phyloP scores from a whole-genome alignment of 2,888 invertebrate species.

The Taenaris catops region DNA sequence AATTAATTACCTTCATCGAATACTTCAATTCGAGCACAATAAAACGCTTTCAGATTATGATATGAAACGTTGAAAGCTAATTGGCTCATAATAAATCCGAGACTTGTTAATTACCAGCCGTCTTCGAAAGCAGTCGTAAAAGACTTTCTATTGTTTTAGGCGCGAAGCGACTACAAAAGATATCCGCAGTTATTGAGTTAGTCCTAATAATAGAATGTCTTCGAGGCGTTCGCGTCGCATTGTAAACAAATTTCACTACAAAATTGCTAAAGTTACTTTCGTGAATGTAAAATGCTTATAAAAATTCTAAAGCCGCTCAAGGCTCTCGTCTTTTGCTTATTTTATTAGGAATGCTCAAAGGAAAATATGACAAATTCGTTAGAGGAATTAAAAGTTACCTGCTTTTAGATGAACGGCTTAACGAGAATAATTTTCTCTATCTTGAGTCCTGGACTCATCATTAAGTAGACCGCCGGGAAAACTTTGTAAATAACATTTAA shows the following conservation, averaged over 20 bases:
- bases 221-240: conserved; percentile 26
- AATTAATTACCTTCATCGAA: conserved; percentile 51
- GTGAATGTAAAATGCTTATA: conserved; percentile 49
- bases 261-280: conserved; percentile 38
- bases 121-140: conserved; percentile 49
- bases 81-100: conserved; percentile 63
- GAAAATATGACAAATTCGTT: conserved; percentile 67
- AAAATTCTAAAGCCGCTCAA: conserved; percentile 49
- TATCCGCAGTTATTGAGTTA: conserved; percentile 46
- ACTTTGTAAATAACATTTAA: conserved; percentile 24
- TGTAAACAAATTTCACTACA: conserved; percentile 32
- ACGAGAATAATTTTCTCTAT: conserved; percentile 55
- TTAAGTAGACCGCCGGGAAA: conserved; percentile 19
- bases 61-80: conserved; percentile 70
- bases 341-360: conserved; percentile 58
- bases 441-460: conserved; percentile 43
- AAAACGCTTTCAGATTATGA: conserved; percentile 69
- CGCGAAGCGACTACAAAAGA: conserved; percentile 53
- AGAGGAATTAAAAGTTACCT: conserved; percentile 70
- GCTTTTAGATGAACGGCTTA: conserved; percentile 57
- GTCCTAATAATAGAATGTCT: conserved; percentile 40
- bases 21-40: conserved; percentile 45
- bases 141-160: conserved; percentile 50
- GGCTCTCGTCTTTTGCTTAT: conserved; percentile 43
- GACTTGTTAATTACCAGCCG: conserved; percentile 65